Conservation (phyloP, 2,888 invertebrate genomes). For the Chrysolina oricalcia region DNA sequence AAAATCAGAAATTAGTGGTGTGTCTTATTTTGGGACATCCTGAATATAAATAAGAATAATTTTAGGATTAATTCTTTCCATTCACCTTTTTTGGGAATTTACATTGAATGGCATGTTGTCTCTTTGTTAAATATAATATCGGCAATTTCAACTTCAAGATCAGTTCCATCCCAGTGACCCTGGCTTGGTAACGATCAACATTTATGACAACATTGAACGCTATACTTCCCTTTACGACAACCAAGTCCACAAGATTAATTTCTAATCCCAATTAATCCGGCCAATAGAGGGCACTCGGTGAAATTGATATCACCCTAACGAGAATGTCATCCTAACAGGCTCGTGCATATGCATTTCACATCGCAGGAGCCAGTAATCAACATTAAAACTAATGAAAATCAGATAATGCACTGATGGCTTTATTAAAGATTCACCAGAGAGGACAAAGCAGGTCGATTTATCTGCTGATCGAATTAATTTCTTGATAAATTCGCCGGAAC, state of each 20-base stretch:
- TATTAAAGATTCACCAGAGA: constrained; percentile 44
- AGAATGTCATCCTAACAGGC: constrained; percentile 16
- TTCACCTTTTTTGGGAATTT: too few relatives aligned
- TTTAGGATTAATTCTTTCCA: too few relatives aligned
- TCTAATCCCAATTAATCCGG: constrained; percentile 9
- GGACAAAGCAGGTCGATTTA: constrained; percentile 43
- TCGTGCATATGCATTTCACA: constrained; percentile 5
- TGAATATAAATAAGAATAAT: too few relatives aligned
- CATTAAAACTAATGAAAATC: constrained; percentile 50
- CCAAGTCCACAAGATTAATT: constrained; percentile 17
- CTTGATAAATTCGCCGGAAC: constrained; percentile 18
- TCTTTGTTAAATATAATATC: too few relatives aligned
- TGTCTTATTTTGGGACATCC: too few relatives aligned
- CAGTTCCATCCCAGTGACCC: neutral
- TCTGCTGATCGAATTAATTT: constrained; percentile 38
- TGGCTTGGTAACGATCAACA: neutral
- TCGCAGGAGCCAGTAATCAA: constrained; percentile 21
- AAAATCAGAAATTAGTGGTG: too few relatives aligned
- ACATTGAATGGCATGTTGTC: too few relatives aligned
- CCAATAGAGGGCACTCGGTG: constrained; percentile 16
- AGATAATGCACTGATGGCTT: constrained; percentile 47
- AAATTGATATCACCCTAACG: constrained; percentile 20
- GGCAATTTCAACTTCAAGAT: neutral
- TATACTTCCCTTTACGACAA: neutral
- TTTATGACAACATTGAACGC: neutral